Conservation (phyloP, 2,797 vertebrate species). For the Sphenopsis melanotis region DNA sequence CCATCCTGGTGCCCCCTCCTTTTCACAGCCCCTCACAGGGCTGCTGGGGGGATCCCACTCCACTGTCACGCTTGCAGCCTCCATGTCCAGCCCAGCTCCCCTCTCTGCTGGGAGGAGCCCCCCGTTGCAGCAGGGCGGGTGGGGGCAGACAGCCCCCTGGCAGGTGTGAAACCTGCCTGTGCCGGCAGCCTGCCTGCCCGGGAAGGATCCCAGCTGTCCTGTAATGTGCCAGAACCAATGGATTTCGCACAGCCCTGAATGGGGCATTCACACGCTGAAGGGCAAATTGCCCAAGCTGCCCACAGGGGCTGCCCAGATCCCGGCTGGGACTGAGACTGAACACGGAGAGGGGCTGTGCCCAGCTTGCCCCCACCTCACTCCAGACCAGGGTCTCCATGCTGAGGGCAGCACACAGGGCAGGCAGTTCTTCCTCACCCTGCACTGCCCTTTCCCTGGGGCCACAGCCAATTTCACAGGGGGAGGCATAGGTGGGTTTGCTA, state of each 20-base stretch:
- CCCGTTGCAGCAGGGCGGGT: rapidly evolving
- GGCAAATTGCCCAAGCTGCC: slow-evolving; percentile 35
- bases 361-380: not conserved
- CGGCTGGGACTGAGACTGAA: rapidly evolving
- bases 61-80: rapidly evolving
- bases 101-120: not conserved
- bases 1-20: rapidly evolving
- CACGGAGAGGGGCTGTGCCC: rapidly evolving
- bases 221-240: slow-evolving; percentile 70
- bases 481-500: not conserved
- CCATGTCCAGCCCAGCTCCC: not conserved
- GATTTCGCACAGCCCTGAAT: slow-evolving; percentile 57
- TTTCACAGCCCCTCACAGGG: not conserved
- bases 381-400: not conserved
- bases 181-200: not conserved
- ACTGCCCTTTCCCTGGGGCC: not conserved
- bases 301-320: not conserved
- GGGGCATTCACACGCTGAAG: slow-evolving; percentile 40
- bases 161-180: slow-evolving; percentile 62
- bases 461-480: not conserved
- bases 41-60: not conserved
- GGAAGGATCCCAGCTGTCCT: slow-evolving; percentile 63
- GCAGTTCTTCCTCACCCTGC: not conserved
- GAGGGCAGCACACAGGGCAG: not conserved
- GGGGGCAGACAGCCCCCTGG: not conserved